phyloP scores from a whole-genome alignment of 1,140 invertebrate genomes.

The Metopolophium dirhodum region DNA sequence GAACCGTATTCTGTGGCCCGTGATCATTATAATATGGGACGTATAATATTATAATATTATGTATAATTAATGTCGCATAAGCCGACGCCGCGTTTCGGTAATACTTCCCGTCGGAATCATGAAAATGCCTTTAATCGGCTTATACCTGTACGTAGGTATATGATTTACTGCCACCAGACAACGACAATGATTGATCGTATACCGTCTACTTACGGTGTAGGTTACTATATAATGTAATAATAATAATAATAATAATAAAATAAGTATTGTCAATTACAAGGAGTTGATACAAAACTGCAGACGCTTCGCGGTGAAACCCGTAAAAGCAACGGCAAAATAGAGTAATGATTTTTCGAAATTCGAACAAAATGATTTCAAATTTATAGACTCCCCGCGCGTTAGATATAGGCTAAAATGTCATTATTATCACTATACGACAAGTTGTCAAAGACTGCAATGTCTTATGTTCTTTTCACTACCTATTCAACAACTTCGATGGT shows the following conservation, averaged over 20 bases:
- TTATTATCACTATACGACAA: not conserved
- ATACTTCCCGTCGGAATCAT: slow-evolving; percentile 15
- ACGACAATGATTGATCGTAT: slow-evolving; percentile 28
- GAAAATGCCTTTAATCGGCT: slow-evolving; percentile 44
- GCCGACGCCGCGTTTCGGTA: not conserved
- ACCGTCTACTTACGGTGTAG: not conserved
- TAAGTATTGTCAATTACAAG: slow-evolving; percentile 5
- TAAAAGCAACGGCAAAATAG: too few relatives aligned
- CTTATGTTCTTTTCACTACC: not conserved
- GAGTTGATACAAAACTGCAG: not conserved
- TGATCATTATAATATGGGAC: not conserved
- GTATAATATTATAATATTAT: slow-evolving; percentile 3
- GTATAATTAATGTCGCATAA: slow-evolving; percentile 28
- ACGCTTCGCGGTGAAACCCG: not conserved
- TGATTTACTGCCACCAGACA: slow-evolving; percentile 3
- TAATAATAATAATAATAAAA: not conserved
- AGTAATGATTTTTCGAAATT: not conserved
- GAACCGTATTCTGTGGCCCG: not conserved
- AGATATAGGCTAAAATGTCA: not conserved
- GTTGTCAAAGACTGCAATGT: not conserved
- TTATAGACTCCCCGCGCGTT: not conserved
- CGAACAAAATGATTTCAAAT: not conserved
- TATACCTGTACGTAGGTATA: slow-evolving; percentile 25
- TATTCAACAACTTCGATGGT: not conserved
- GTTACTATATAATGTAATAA: not conserved